Percentiles rank a stretch among this genome's conserved stretches.
Evolutionary conservation across 2,113 vertebrate species (phyloP).

Genomic region (Brachyistius frenatus): DNA sequence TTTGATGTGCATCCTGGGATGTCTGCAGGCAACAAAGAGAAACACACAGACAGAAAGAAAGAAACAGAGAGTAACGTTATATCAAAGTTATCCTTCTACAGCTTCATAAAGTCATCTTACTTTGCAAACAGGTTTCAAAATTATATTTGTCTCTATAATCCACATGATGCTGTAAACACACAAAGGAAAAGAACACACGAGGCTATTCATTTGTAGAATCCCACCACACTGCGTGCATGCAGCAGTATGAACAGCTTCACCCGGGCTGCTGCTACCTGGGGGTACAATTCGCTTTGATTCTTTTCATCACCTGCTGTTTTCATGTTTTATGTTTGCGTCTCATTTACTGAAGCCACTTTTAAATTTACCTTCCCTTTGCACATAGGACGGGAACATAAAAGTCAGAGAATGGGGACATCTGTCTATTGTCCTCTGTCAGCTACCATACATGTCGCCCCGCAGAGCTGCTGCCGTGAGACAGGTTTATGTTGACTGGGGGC

Average conservation of each 20-base stretch:
- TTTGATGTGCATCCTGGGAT: slow-evolving; percentile 95
- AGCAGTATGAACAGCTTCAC: neutral
- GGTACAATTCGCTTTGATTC: slow-evolving; percentile 34
- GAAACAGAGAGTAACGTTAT: neutral
- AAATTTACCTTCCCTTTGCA: slow-evolving; percentile 41
- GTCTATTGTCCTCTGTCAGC: slow-evolving; percentile 73
- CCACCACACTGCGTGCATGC: neutral
- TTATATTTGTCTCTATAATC: too few relatives aligned
- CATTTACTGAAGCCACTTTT: slow-evolving; percentile 43
- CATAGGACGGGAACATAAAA: slow-evolving; percentile 53
- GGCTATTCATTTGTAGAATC: neutral
- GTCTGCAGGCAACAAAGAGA: slow-evolving; percentile 79
- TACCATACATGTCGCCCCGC: slow-evolving; percentile 36
- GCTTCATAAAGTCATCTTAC: neutral
- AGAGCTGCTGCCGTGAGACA: slow-evolving; percentile 37
- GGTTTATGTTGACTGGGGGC: slow-evolving; percentile 57
- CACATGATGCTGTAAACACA: too few relatives aligned
- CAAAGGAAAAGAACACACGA: neutral
- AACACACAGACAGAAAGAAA: neutral
- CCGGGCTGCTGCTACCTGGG: slow-evolving; percentile 20
- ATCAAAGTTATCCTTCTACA: neutral
- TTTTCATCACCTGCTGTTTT: slow-evolving; percentile 46
- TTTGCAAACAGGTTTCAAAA: neutral
- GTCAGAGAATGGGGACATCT: slow-evolving; percentile 65
- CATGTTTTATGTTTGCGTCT: slow-evolving; percentile 50